Conservation (phyloP, 2,113 vertebrate genomes). For the Laterallus jamaicensis region DNA sequence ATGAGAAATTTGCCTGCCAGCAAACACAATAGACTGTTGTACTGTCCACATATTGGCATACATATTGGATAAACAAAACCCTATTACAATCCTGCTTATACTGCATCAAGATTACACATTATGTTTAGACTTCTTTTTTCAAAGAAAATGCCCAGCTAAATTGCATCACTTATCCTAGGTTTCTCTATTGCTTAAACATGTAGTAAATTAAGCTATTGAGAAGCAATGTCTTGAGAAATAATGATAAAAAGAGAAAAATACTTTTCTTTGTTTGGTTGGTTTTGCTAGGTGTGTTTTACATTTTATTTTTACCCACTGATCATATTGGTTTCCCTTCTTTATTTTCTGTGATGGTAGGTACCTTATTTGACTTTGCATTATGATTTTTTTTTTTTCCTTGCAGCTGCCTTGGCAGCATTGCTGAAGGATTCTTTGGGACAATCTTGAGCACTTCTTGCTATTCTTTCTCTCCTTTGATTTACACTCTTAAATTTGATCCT, state of each 20-base stretch:
- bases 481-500: neutral
- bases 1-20: conserved; percentile 54
- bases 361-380: neutral
- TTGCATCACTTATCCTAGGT: conserved; percentile 22
- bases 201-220: conserved; percentile 34
- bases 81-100: conserved; percentile 63
- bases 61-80: conserved; percentile 56
- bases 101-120: conserved; percentile 29
- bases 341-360: neutral
- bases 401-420: neutral
- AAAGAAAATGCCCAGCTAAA: conserved; percentile 35
- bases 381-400: neutral
- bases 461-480: neutral
- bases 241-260: neutral
- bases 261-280: neutral
- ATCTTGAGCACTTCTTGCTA: neutral
- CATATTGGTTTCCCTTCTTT: neutral
- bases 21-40: conserved; percentile 28
- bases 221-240: neutral
- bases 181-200: conserved; percentile 38
- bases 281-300: neutral
- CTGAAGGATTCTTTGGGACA: neutral
- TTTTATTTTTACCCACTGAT: neutral
- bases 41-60: conserved; percentile 30
- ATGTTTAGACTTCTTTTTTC: conserved; percentile 29